A percentile compares a stretch with the other conserved stretches of the same genome.
Conservation (phyloP, 1,140 invertebrate species). For the Zophobas morio region DNA sequence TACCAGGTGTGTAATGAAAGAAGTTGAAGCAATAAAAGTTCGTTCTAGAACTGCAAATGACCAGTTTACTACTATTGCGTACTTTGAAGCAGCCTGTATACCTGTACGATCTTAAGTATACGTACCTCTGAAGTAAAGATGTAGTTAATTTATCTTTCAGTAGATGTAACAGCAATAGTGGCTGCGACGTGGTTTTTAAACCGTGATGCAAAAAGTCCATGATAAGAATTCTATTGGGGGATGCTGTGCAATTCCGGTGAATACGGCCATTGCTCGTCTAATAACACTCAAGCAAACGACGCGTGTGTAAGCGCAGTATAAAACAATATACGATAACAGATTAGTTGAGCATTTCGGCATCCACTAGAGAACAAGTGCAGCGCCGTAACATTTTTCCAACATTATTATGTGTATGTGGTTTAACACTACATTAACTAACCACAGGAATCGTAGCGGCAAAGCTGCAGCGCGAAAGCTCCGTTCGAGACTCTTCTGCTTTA, state of each 20-base stretch:
- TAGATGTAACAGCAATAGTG: conserved; percentile 6
- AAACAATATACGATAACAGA: conserved; percentile 49
- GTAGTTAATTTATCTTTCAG: conserved; percentile 14
- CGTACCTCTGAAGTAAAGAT: neutral
- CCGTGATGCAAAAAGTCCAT: conserved; percentile 14
- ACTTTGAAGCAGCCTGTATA: too few species aligned
- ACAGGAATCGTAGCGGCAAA: conserved; percentile 35
- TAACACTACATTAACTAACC: conserved; percentile 49
- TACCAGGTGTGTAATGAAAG: too few species aligned
- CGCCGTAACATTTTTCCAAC: conserved; percentile 43
- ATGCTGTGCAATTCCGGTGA: conserved; percentile 29
- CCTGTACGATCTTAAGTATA: too few species aligned
- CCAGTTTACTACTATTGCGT: too few species aligned
- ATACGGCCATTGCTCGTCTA: conserved; percentile 29
- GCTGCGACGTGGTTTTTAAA: conserved; percentile 17
- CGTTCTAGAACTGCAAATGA: too few species aligned
- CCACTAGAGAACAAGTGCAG: conserved; percentile 40
- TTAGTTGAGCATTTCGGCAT: conserved; percentile 46
- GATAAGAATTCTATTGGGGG: conserved; percentile 38
- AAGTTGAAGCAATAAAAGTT: too few species aligned
- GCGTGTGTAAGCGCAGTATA: conserved; percentile 45
- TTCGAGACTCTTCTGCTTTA: conserved; percentile 30
- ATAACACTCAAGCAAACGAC: conserved; percentile 49
- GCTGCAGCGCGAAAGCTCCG: conserved; percentile 35
- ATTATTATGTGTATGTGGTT: conserved; percentile 48